These are phyloP conservation scores for Arctia plantaginis DNA, from an alignment of 2,888 invertebrate species.

Conservation along the genomic window DNA sequence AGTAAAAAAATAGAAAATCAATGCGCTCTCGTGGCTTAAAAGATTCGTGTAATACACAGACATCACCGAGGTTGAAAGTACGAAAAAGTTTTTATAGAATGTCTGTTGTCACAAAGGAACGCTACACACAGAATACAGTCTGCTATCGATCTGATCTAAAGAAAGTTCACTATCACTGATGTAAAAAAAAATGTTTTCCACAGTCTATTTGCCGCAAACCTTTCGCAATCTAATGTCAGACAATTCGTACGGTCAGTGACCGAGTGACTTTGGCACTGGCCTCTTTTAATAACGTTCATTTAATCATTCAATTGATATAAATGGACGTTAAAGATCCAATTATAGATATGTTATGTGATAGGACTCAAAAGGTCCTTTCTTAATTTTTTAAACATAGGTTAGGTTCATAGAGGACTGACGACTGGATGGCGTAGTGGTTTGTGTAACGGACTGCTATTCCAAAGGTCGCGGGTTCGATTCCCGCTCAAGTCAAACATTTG, in stretches of 20 bases:
- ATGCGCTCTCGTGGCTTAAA: conserved; percentile 7
- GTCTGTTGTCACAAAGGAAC: conserved; percentile 22
- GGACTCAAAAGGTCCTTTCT: neutral
- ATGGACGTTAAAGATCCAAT: neutral
- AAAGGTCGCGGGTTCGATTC: no score
- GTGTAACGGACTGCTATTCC: no score
- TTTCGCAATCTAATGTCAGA: conserved; percentile 26
- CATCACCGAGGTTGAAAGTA: neutral
- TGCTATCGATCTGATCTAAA: conserved; percentile 30
- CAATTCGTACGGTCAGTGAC: conserved; percentile 42
- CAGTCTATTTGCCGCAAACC: conserved; percentile 28
- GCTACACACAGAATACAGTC: conserved; percentile 15
- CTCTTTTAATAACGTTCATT: conserved; percentile 32
- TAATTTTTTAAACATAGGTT: neutral
- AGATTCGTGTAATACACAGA: conserved; percentile 8
- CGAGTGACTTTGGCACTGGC: conserved; percentile 53
- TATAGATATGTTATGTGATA: neutral
- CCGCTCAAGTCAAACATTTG: no score
- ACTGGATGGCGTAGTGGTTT: no score
- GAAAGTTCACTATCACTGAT: conserved; percentile 48
- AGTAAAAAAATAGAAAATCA: conserved; percentile 1
- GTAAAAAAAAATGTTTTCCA: conserved; percentile 43
- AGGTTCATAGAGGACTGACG: no score
- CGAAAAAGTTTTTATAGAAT: conserved; percentile 8
- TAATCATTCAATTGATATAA: conserved; percentile 24